Base-by-base conservation (phyloP, 2,113 vertebrate species). In the Triplophysa siluroides region DNA sequence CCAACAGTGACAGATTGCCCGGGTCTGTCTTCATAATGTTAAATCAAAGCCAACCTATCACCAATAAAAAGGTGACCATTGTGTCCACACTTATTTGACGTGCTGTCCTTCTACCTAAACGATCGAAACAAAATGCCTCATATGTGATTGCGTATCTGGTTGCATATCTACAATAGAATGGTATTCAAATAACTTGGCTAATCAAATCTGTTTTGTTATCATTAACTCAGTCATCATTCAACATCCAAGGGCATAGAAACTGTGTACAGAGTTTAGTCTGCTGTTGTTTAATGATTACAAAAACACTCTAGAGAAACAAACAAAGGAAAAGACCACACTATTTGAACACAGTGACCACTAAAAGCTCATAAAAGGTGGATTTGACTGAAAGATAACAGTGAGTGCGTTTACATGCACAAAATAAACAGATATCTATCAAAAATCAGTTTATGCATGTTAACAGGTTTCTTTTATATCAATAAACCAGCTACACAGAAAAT, bases 271-370 rank as follows among this genome's bases (percentile, higher is more conserved):
- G 68, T 78, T 78, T 79, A 81, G 13, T 23, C 65, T 72, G 29
- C 8, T 73, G 26, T 63, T 63, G 73, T 72, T 72, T 54, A 69
- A 78, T 82, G 45, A 72, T 78, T 82, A 67, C 38, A 82, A 60
- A 33, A 71, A 63, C 26, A 70, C 23, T 45, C 56, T 9, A 24
- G 70, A 23, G 11, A 72, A 52, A 58, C 65, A 72, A 52, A 58
- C 65, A 71, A 23, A 73, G 16, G 43, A 33, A n/a, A 54, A 52
- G 29, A 52, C 21, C 26, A 29, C 2, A 29, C 64, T 21, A 26
- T 68, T 50, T 69, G 29, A 41, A 83, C 29, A 33, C 19, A 23
- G 45, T 4, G 24, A 67, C 21, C 14, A 29, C 33, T 3, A 19
- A 43, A 23, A 62, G 8, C 56, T 74, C 56, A 62, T 62, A 47